A percentile compares a stretch with the other conserved stretches of the same genome.
Conservation (phyloP, 2,888 invertebrate genomes). For the Caradrina kadenii region DNA sequence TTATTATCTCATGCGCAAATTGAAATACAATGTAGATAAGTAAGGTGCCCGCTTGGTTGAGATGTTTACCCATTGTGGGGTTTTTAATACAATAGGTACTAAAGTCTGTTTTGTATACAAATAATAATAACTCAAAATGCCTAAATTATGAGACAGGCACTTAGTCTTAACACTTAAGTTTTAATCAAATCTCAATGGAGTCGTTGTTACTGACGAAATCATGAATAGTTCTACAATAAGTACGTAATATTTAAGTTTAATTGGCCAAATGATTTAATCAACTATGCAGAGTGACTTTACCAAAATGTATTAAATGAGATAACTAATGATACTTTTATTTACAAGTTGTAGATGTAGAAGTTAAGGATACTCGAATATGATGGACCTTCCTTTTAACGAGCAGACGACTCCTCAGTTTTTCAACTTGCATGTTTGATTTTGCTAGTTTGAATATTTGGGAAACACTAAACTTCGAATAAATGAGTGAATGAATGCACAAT, state of each 20-base stretch:
- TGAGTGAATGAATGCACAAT: background rate
- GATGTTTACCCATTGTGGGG: background rate
- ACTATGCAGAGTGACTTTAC: constrained; percentile 70
- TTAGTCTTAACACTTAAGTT: constrained; percentile 10
- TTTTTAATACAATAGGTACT: constrained; percentile 2
- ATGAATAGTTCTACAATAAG: constrained; percentile 37
- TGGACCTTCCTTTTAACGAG: background rate
- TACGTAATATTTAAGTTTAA: constrained; percentile 70
- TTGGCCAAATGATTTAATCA: constrained; percentile 78
- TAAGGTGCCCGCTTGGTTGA: constrained; percentile 11
- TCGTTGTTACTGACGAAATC: constrained; percentile 18
- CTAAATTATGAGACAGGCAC: constrained; percentile 22
- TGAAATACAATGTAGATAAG: constrained; percentile 7
- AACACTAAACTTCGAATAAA: background rate
- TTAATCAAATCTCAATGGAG: constrained; percentile 31
- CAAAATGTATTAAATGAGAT: constrained; percentile 79
- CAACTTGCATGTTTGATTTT: constrained; percentile 5
- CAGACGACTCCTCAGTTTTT: background rate
- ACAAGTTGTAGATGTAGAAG: constrained; percentile 56
- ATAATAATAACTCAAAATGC: background rate
- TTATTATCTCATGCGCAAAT: constrained; percentile 30
- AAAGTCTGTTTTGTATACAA: background rate
- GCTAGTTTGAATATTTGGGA: background rate
- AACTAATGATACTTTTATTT: constrained; percentile 61
- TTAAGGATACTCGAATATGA: constrained; percentile 46